Percentiles rank a stretch among this genome's conserved stretches.
Evolutionary conservation across 2,888 invertebrate genomes (phyloP).

Genomic region (Lordiphosa andalusiaca): DNA sequence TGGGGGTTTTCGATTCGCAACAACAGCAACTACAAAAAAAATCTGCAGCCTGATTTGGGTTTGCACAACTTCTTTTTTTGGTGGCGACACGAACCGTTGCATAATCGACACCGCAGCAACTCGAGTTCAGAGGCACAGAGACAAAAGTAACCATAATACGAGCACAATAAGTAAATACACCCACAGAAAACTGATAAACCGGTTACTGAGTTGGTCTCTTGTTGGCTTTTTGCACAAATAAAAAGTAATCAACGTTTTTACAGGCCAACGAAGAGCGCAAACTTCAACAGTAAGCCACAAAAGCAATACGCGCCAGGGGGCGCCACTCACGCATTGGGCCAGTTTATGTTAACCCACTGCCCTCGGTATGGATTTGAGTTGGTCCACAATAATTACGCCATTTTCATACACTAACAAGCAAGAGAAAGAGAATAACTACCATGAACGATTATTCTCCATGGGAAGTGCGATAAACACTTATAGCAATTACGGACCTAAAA

Average conservation of each 20-base stretch:
- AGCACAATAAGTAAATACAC: conserved; percentile 13
- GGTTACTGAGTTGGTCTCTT: conserved; percentile 26
- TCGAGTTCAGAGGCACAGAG: conserved; percentile 3
- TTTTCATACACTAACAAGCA: conserved; percentile 16
- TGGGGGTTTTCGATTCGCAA: conserved; percentile 5
- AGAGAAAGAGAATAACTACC: not conserved
- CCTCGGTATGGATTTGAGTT: conserved; percentile 40
- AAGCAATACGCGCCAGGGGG: conserved; percentile 31
- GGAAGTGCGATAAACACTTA: too few species aligned
- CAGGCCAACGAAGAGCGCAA: conserved; percentile 37
- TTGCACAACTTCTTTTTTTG: conserved; percentile 51
- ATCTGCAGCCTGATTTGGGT: conserved; percentile 31
- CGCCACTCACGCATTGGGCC: conserved; percentile 37
- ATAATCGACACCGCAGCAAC: conserved; percentile 46
- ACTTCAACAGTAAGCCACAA: conserved; percentile 43
- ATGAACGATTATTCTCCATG: too few species aligned
- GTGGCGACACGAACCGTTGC: conserved; percentile 57
- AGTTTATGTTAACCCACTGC: conserved; percentile 59
- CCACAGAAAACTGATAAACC: conserved; percentile 30
- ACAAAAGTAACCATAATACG: conserved; percentile 18
- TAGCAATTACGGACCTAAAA: too few species aligned
- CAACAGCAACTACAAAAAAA: conserved; percentile 15
- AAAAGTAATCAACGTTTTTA: conserved; percentile 46
- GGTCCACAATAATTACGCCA: conserved; percentile 46
- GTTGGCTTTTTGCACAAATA: conserved; percentile 36